A percentile compares a stretch with the other conserved stretches of the same genome.
phyloP scores from a whole-genome alignment of 2,797 vertebrate species.

The Nannoperca australis region DNA sequence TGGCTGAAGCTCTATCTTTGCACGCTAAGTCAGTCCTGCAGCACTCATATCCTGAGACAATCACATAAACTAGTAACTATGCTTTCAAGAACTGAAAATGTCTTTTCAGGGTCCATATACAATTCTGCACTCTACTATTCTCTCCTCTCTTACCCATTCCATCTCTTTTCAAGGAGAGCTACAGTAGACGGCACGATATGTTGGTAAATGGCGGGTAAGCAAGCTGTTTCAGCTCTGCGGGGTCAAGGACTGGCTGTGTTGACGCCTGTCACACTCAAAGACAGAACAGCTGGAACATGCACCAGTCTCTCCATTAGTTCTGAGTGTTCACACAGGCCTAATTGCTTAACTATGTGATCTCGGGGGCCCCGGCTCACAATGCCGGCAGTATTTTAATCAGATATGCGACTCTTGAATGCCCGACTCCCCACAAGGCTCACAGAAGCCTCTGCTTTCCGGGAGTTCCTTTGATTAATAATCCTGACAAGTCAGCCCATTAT shows the following conservation, averaged over 20 bases:
- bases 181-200: conserved; percentile 63
- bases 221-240: conserved; percentile 57
- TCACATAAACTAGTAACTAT: background rate
- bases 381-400: conserved; percentile 57
- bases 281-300: conserved; percentile 74
- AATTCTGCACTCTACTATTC: background rate
- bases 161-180: conserved; percentile 59
- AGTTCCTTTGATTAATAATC: conserved; percentile 76
- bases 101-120: background rate
- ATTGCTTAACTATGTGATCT: conserved; percentile 58
- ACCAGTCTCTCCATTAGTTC: conserved; percentile 52
- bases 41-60: background rate
- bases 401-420: conserved; percentile 34
- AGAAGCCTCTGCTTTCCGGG: conserved; percentile 53
- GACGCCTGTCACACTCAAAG: conserved; percentile 73
- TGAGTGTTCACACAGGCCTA: conserved; percentile 31
- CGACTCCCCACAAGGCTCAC: conserved; percentile 43
- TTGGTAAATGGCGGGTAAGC: conserved; percentile 57
- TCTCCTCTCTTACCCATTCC: background rate
- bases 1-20: background rate
- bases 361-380: conserved; percentile 17
- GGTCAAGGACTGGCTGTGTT: conserved; percentile 78
- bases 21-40: background rate
- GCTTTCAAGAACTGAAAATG: background rate
- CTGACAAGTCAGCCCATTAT: conserved; percentile 74